Percentiles rank a stretch among this genome's conserved stretches.
These are phyloP conservation scores for Physella acuta DNA, from an alignment of 1,140 invertebrate genomes.

Conservation along the genomic window DNA sequence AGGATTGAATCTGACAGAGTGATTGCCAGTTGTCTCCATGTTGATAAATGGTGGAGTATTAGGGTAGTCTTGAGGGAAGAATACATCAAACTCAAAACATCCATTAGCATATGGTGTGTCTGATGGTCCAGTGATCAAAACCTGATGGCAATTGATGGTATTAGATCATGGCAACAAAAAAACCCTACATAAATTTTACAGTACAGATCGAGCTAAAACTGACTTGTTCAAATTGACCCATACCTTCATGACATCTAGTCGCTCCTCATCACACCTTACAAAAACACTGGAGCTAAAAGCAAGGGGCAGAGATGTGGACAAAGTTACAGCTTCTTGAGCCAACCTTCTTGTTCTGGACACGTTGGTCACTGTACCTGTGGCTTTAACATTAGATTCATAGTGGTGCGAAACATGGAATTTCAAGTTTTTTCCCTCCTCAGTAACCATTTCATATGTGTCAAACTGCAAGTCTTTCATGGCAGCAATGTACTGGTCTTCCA, in stretches of 20 bases:
- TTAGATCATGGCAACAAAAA: too few species aligned
- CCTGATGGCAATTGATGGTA: conserved; percentile 65
- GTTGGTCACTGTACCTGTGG: conserved; percentile 79
- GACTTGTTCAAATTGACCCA: too few species aligned
- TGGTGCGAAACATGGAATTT: conserved; percentile 87
- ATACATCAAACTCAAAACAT: conserved; percentile 65
- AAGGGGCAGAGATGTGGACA: conserved; percentile 90
- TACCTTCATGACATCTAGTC: conserved; percentile 93
- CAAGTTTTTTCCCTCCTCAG: conserved; percentile 73
- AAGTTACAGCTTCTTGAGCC: conserved; percentile 91
- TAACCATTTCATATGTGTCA: conserved; percentile 89
- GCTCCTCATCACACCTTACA: conserved; percentile 90
- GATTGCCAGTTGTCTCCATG: conserved; percentile 90
- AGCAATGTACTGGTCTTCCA: conserved; percentile 74
- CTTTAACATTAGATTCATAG: conserved; percentile 84
- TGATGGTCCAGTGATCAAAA: conserved; percentile 76
- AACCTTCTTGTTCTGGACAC: conserved; percentile 85
- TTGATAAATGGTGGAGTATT: conserved; percentile 74
- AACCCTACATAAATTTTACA: too few species aligned
- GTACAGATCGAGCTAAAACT: too few species aligned
- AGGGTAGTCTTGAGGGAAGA: conserved; percentile 62
- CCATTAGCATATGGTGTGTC: conserved; percentile 64
- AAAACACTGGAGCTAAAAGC: conserved; percentile 94
- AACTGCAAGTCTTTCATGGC: conserved; percentile 88
- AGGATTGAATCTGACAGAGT: conserved; percentile 92